These are phyloP conservation scores for Lycaena phlaeas DNA, from an alignment of 2,888 invertebrate genomes.

Conservation along the genomic window DNA sequence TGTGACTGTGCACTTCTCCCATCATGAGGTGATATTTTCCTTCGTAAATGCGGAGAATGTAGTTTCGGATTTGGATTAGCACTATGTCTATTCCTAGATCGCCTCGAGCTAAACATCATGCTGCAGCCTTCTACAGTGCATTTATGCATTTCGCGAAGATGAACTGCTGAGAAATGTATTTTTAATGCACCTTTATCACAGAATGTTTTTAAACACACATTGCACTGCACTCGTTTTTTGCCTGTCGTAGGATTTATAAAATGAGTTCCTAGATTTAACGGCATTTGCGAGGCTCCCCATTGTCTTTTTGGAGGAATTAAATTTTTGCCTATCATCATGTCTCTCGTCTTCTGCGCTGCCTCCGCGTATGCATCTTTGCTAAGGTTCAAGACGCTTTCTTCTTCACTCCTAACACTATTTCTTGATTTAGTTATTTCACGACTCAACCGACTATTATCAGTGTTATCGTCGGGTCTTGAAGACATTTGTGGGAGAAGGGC, in stretches of 20 bases:
- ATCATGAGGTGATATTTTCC: slow-evolving; percentile 96
- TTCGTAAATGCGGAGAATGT: slow-evolving; percentile 93
- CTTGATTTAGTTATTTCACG: slow-evolving; percentile 35
- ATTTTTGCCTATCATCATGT: slow-evolving; percentile 74
- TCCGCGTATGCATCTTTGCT: slow-evolving; percentile 60
- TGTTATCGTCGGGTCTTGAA: slow-evolving; percentile 50
- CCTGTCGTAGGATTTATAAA: slow-evolving; percentile 94
- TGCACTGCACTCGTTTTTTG: slow-evolving; percentile 97
- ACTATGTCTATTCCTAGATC: slow-evolving; percentile 96
- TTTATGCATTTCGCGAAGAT: slow-evolving; percentile 98
- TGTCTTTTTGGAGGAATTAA: slow-evolving; percentile 85
- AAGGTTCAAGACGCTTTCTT: slow-evolving; percentile 59
- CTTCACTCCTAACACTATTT: slow-evolving; percentile 45
- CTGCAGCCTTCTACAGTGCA: slow-evolving; percentile 99
- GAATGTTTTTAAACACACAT: slow-evolving; percentile 98
- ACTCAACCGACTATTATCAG: slow-evolving; percentile 55
- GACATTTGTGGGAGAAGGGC: slow-evolving; percentile 76
- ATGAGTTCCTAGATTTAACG: slow-evolving; percentile 88
- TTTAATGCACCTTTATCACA: slow-evolving; percentile 99
- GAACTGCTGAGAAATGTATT: slow-evolving; percentile 99
- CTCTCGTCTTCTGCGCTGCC: slow-evolving; percentile 53
- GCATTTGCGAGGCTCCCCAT: slow-evolving; percentile 83
- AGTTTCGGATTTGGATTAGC: slow-evolving; percentile 99
- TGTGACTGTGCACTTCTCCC: slow-evolving; percentile 92
- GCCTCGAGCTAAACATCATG: slow-evolving; percentile 98